Base-by-base conservation (phyloP, 2,797 vertebrate genomes). In the Tadarida brasiliensis region DNA sequence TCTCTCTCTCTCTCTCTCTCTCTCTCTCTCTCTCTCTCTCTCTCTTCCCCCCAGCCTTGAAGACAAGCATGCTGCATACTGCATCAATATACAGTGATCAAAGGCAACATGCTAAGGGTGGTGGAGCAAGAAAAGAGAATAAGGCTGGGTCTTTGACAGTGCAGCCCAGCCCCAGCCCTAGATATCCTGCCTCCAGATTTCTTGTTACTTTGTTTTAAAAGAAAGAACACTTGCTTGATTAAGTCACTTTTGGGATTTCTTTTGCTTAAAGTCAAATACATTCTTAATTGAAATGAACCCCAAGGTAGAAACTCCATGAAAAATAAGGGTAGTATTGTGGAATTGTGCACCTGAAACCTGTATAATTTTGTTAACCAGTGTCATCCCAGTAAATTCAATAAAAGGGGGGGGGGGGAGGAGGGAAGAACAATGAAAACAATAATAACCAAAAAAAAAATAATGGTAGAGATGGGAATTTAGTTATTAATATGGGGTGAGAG, bases 11-110 rank as follows among this genome's bases (percentile, higher is more conserved):
- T 10, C 71, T 94, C 33, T 35, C 87, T 91, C 35, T 10, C 71
- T 94, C 33, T 35, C 87, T 91, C n/a, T 65, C 71, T 63, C 47
- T 39, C n/a, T 84, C 39, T 44, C 39, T 88, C 35, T 10, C 71
- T 94, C 33, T 35, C 87, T 91, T 9, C 84, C 76, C 94, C 82
- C 67, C 5, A 12, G 39, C 6, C 56, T 97, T 76, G 39, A 89
- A 47, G 51, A 44, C 11, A 77, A 57, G 15, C 49, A 47, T 35
- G 33, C 4, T 81, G 19, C 24, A 54, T 26, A 5, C 33, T 81
- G 26, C 33, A 24, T 77, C 8, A 35, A 17, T 59, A 14, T 16
- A 26, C 7, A 28, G 24, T 24, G 12, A 74, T 73, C 28, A 33
- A 70, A 82, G 39, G 10, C 30, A 90, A 28, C 7, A 3, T 30